These are phyloP conservation scores for Hydrocynus forskahlii DNA, from an alignment of 2,797 vertebrate species.

Conservation along the genomic window DNA sequence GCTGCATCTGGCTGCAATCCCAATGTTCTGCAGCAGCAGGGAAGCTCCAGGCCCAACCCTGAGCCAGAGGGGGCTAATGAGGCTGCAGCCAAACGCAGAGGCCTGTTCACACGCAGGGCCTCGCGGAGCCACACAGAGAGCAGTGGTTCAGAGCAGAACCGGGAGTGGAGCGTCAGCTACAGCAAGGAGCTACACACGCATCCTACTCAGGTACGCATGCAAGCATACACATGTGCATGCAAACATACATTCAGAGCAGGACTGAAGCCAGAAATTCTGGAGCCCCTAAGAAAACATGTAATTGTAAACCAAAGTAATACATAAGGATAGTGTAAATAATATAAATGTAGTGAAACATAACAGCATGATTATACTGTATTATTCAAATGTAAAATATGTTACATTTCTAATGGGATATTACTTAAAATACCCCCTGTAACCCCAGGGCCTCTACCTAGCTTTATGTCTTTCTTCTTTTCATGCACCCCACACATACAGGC, in stretches of 20 bases:
- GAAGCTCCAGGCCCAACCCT: conserved; percentile 21
- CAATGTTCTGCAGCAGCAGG: conserved; percentile 31
- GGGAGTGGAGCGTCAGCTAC: conserved; percentile 56
- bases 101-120: conserved; percentile 49
- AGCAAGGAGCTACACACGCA: conserved; percentile 53
- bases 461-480: neutral
- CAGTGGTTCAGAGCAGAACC: conserved; percentile 49
- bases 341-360: too few relatives aligned
- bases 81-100: conserved; percentile 49
- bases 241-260: neutral
- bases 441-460: too few relatives aligned
- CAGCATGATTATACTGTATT: too few relatives aligned
- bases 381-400: too few relatives aligned
- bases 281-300: neutral
- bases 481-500: neutral
- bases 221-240: neutral
- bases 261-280: neutral
- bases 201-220: conserved; percentile 44
- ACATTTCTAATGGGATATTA: neutral
- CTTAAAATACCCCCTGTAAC: neutral
- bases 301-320: neutral
- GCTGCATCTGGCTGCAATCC: conserved; percentile 44
- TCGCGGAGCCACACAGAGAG: conserved; percentile 53
- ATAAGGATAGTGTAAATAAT: too few relatives aligned
- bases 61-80: conserved; percentile 25